Base-by-base conservation (phyloP, 1,140 invertebrate genomes). In the Pseudomyrmex dendroicus region DNA sequence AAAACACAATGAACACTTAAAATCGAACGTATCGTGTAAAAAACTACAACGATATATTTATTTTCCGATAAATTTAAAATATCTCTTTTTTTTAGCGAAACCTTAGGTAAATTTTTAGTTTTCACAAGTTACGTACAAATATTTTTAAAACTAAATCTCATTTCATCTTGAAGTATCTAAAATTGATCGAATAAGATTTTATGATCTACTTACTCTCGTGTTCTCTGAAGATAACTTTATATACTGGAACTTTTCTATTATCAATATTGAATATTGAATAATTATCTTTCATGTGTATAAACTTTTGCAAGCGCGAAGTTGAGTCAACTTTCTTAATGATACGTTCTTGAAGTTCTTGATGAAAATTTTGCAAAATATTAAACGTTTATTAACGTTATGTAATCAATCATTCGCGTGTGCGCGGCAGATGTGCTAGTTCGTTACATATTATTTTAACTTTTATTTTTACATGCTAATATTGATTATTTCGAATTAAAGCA, bases 221-320 rank as follows among this genome's bases (percentile, higher is more conserved):
- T 73, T 46, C 22, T 4, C 35, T 35, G 4, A 46, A 22, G 8
- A 61, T 61, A 59, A 46, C 13, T 44, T 61, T 73, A 12, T 35
- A 35, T 35, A 35, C 57, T 12, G 8, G 15, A 59, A 20, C 57
- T 22, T 12, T 17, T n/a, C 0, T 5, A 50, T 57, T 25, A 17
- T 20, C 22, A 25, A 56, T n/a, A 9, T 12, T 8, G 10, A 61
- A 22, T 61, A 22, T 61, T 46, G 15, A 12, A 8, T 46, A 73
- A 73, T 73, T 61, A 73, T 22, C 17, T 73, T 15, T 4, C 15
- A 73, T 22, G n/a, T 62, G 20, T 59, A 20, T 17, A 62, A 73
- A 22, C 1, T 62, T 9, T 8, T 4, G 8, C 13, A 22, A 68
- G 46, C 2, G 44, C 54, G 46, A 61, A 62, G 13, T 73, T 48